phyloP scores from a whole-genome alignment of 2,797 vertebrate genomes.

The Trichosurus vulpecula region DNA sequence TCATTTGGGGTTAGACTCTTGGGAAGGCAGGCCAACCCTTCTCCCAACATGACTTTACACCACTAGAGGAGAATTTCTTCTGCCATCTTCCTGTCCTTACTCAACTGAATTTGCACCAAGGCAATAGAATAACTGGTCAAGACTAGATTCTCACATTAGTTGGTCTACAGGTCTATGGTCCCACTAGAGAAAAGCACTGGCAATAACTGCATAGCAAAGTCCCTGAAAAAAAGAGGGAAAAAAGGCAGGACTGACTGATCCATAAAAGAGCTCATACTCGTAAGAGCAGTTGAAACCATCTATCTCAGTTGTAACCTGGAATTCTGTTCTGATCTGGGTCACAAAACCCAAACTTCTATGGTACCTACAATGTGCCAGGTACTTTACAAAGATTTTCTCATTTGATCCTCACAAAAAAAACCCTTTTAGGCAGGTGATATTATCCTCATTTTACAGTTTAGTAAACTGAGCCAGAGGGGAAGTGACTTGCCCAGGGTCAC shows the following conservation, averaged over 20 bases:
- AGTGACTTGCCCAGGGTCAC: neutral
- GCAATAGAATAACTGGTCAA: too few species aligned
- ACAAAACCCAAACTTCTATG: neutral
- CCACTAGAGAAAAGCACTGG: too few species aligned
- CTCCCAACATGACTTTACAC: neutral
- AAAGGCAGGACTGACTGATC: neutral
- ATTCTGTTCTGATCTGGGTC: neutral
- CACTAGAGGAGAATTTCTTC: neutral
- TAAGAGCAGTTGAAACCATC: neutral
- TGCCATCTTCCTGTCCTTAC: neutral
- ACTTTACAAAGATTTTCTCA: neutral
- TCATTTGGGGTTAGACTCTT: neutral
- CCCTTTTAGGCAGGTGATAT: neutral
- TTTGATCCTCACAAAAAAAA: neutral
- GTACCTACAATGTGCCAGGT: neutral
- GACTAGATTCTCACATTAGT: too few species aligned
- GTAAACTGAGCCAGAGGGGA: neutral
- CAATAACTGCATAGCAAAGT: too few species aligned
- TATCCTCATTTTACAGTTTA: neutral
- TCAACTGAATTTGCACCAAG: neutral
- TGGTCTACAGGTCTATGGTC: too few species aligned
- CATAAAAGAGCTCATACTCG: neutral
- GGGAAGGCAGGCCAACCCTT: neutral
- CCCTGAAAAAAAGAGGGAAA: too few species aligned
- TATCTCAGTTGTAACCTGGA: neutral